Conservation (phyloP, 2,888 invertebrate genomes). For the Amaurobius ferox region DNA sequence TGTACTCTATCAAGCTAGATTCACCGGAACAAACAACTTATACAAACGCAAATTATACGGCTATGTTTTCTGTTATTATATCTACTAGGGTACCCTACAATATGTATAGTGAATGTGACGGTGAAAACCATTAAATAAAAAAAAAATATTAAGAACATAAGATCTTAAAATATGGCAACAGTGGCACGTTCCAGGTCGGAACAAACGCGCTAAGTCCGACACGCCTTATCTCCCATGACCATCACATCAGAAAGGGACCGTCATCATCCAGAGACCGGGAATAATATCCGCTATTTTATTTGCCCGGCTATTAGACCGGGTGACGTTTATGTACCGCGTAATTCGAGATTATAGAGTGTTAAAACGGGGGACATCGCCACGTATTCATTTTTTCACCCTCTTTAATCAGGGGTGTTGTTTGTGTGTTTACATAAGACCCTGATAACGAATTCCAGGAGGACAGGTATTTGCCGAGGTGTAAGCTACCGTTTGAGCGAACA, state of each 20-base stretch:
- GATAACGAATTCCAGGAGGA: background rate
- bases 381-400: background rate
- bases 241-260: background rate
- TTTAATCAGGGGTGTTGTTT: background rate
- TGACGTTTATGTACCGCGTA: slow-evolving; percentile 53
- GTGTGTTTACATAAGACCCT: background rate
- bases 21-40: no score
- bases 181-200: no score
- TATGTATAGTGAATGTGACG: no score
- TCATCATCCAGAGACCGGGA: background rate
- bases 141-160: no score
- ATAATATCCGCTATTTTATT: slow-evolving; percentile 1
- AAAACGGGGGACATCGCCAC: slow-evolving; percentile 31
- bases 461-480: background rate
- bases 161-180: no score
- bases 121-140: no score
- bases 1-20: no score
- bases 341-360: slow-evolving; percentile 62
- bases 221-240: background rate
- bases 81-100: no score
- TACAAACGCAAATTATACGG: no score
- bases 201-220: no score
- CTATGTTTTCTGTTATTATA: no score
- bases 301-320: slow-evolving; percentile 35
- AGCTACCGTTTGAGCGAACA: background rate